These are phyloP conservation scores for Tipula lateralis DNA, from an alignment of 2,888 invertebrate genomes.

Conservation along the genomic window DNA sequence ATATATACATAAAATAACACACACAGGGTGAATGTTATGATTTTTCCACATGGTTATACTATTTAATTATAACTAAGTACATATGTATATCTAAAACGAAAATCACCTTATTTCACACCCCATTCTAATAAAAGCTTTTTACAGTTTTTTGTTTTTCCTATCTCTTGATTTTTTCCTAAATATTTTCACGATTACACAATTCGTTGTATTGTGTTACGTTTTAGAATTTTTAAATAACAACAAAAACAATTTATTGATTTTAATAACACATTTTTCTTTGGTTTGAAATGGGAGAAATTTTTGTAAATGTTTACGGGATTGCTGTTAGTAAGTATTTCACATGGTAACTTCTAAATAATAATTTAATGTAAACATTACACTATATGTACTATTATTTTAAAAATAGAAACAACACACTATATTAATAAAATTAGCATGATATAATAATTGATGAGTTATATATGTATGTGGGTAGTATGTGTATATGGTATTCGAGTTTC, in stretches of 20 bases:
- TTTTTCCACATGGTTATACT: background rate
- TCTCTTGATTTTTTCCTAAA: background rate
- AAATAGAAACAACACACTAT: background rate
- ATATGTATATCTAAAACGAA: background rate
- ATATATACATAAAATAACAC: background rate
- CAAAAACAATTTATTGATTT: background rate
- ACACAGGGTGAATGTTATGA: background rate
- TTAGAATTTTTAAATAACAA: background rate
- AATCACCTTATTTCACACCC: background rate
- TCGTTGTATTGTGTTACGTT: background rate
- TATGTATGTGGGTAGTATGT: background rate
- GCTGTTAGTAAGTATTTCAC: background rate
- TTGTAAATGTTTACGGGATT: no score
- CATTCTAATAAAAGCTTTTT: background rate
- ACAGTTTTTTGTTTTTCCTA: background rate
- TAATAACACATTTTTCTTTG: background rate
- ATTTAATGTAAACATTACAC: conserved; percentile 1
- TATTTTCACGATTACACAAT: background rate
- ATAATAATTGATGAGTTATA: background rate
- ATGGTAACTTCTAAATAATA: background rate
- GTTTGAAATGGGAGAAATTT: background rate
- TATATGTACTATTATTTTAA: background rate
- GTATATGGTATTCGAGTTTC: background rate
- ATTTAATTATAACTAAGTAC: background rate
- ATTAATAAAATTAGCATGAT: background rate